Evolutionary conservation across 2,888 invertebrate species (phyloP), one percentile per base, ranked within the genome.

Genomic region (Drepanosiphum platanoidis): DNA sequence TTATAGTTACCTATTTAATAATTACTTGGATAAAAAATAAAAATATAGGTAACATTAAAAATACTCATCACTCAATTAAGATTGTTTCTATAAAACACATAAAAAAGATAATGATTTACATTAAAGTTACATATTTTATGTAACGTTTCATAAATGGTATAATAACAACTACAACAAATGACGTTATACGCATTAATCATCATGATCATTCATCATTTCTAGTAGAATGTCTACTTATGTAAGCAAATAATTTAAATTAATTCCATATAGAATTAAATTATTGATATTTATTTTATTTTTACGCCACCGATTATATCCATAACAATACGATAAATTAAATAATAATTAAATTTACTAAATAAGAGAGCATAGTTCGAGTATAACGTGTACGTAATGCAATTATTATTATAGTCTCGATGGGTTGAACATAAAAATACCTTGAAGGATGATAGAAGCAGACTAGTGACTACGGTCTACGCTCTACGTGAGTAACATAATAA

Each of bases 401-500:
- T 1, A 39, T 71, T 71, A 42, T 58, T 46, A 79, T 32, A 7
- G 7, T 9, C n/a, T n/a, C 27, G 46, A 64, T 34, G n/a, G 11
- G 36, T 42, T n/a, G 36, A 70, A n/a, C 36, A 81, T 70, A 71
- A 52, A 80, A 46, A 83, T 32, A 74, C 83, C 34, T 66, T 32
- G 46, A 71, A 39, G 15, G 22, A 36, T 7, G 30, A 9, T 61
- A 34, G 46, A 46, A 46, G 27, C 46, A 32, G 34, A 66, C n/a
- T n/a, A n/a, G n/a, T n/a, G n/a, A n/a, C 39, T 72, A 82, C 22
- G 22, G 52, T 39, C 7, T n/a, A n/a, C n/a, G n/a, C n/a, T 52
- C 22, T 72, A 82, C 72, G 83, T 66, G 74, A 74, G 74, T 27
- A 83, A 83, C 42, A 77, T 77, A 82, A 81, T 82, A 61, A 83